phyloP scores from a whole-genome alignment of 2,797 vertebrate species.

The Anniella stebbinsi region DNA sequence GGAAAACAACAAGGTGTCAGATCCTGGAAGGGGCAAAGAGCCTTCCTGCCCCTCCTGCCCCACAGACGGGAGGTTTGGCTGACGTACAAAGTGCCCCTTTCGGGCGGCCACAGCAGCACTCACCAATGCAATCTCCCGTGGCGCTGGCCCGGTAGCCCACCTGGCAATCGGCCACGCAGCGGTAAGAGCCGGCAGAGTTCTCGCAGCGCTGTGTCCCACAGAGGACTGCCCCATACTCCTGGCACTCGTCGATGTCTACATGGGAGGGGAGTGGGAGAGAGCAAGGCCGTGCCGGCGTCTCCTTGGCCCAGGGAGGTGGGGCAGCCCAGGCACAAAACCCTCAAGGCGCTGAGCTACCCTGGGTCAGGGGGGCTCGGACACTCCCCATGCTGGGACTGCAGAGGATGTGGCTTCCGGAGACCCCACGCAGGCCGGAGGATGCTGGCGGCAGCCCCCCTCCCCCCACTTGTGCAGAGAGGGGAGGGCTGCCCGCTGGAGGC shows the following conservation, averaged over 20 bases:
- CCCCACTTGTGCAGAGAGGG: too few relatives aligned
- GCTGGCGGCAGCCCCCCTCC: too few relatives aligned
- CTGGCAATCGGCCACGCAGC: conserved; percentile 73
- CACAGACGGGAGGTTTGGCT: not conserved
- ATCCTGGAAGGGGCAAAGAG: accelerated
- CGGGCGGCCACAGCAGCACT: not conserved
- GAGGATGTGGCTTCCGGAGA: too few relatives aligned
- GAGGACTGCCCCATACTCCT: conserved; percentile 16
- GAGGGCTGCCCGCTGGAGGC: too few relatives aligned
- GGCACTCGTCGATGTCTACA: conserved; percentile 36
- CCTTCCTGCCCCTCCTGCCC: too few relatives aligned
- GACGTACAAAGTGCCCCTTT: too few relatives aligned
- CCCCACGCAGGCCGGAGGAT: too few relatives aligned
- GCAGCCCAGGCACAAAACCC: too few relatives aligned
- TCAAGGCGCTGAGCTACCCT: too few relatives aligned
- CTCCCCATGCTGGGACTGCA: too few relatives aligned
- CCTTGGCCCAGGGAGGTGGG: not conserved
- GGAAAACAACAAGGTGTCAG: not conserved
- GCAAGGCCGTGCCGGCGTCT: not conserved
- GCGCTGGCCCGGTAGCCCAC: conserved; percentile 75
- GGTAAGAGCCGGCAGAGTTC: not conserved
- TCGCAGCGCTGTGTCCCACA: conserved; percentile 11
- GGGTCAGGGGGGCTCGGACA: too few relatives aligned
- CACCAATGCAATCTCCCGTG: conserved; percentile 1
- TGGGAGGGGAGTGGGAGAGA: not conserved